Conservation (phyloP, 2,888 invertebrate genomes). For the Marasmarcha lunaedactyla region DNA sequence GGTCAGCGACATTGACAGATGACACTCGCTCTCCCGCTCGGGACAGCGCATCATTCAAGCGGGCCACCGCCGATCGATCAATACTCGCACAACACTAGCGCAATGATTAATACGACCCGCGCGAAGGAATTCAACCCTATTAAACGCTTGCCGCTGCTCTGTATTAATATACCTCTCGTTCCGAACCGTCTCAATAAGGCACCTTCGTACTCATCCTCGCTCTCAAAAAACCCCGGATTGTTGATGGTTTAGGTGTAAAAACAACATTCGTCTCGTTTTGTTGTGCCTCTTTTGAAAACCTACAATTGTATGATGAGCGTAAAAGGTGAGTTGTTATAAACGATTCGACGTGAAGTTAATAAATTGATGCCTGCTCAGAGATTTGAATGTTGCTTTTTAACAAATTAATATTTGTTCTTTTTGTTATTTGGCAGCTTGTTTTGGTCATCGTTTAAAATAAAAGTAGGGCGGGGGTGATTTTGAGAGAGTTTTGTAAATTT, state of each 20-base stretch:
- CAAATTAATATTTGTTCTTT: too few species aligned
- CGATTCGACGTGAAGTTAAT: not conserved
- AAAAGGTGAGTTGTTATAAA: constrained; percentile 2
- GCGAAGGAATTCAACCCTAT: constrained; percentile 42
- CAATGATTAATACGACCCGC: constrained; percentile 16
- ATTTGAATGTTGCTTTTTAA: too few species aligned
- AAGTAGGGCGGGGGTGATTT: too few species aligned
- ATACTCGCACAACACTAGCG: constrained; percentile 2
- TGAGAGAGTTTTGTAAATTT: too few species aligned
- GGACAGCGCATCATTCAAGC: too few species aligned
- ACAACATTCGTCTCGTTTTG: constrained; percentile 18
- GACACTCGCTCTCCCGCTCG: too few species aligned
- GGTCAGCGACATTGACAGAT: too few species aligned
- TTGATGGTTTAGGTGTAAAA: constrained; percentile 26
- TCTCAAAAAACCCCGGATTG: constrained; percentile 26
- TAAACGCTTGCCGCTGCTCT: constrained; percentile 34
- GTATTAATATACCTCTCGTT: constrained; percentile 6
- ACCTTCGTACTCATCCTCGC: not conserved
- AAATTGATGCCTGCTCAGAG: too few species aligned
- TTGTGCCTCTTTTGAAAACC: constrained; percentile 16
- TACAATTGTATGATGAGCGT: constrained; percentile 8
- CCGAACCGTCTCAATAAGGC: constrained; percentile 12
- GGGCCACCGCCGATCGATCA: too few species aligned
- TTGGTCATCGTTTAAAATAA: too few species aligned
- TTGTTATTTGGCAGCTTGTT: too few species aligned